Base-by-base conservation (phyloP, 2,797 vertebrate genomes). In the Mareca penelope region DNA sequence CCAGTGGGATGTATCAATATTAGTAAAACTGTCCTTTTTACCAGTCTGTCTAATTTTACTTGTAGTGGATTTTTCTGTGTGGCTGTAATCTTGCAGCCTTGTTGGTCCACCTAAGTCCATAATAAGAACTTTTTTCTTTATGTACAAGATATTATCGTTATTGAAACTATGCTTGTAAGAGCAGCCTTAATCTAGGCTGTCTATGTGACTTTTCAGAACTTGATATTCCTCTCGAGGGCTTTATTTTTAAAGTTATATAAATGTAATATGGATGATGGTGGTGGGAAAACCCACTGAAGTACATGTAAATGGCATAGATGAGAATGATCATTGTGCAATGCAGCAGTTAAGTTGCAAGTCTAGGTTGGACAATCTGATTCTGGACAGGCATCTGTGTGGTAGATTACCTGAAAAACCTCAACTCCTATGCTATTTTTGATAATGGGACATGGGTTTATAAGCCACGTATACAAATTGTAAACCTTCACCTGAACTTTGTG, bases 1-100 rank as follows among this genome's bases (percentile, higher is more conserved):
- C 26, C 44, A 39, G 68, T 64, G 89, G 37, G 76, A 60, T 80
- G 33, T 81, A 80, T 83, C n/a, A 86, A 23, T 72, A 46, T 90
- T 88, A 65, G 77, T 81, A 61, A 63, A 89, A 48, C 59, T 79
- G 26, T 50, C 90, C 56, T 94, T 87, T 89, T 89, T 87, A 82
- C 71, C 73, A 68, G n/a, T 75, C 42, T 69, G 46, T 55, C 63
- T 79, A 48, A 5, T 92, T 89, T 88, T 80, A 87, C 57, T 94
- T 26, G 14, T 31, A 80, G 60, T 31, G 85, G 60, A 64, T 89
- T 89, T 87, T 89, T 76, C 59, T 90, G 14, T 64, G 40, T 75
- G 69, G 37, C 31, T 92, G 48, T 17, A 92, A 82, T 85, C 93
- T 42, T 83, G 24, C 23, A 82, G 64, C n/a, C 42, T 77, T 87